phyloP scores from a whole-genome alignment of 2,888 invertebrate genomes.

The Tuta absoluta region DNA sequence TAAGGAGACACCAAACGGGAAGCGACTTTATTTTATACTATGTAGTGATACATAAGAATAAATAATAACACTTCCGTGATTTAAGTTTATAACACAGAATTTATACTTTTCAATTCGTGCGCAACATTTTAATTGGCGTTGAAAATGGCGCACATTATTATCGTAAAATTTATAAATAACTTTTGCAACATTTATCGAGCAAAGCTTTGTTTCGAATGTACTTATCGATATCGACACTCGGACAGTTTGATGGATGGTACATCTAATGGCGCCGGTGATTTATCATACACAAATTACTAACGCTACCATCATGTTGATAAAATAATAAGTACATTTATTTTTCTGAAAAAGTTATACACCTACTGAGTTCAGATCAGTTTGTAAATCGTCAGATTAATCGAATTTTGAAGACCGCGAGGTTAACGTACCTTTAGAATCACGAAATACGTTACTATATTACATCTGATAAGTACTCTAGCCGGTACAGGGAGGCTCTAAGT shows the following conservation, averaged over 20 bases:
- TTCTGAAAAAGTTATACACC: not conserved
- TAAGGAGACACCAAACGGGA: no score
- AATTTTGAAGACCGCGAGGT: no score
- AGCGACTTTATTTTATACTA: no score
- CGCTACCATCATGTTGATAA: not conserved
- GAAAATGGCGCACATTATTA: not conserved
- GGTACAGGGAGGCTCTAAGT: no score
- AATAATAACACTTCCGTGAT: no score
- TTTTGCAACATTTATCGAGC: conserved; percentile 3
- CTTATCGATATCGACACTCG: conserved; percentile 22
- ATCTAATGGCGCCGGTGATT: conserved; percentile 28
- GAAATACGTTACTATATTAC: no score
- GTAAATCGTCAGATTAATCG: not conserved
- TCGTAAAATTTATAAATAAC: not conserved
- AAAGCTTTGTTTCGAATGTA: conserved; percentile 25
- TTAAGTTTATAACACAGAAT: not conserved
- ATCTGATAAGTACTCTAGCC: no score
- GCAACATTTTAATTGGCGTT: conserved; percentile 3
- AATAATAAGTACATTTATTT: not conserved
- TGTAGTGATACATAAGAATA: no score
- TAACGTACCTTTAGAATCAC: no score
- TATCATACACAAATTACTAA: conserved; percentile 24
- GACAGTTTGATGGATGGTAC: conserved; percentile 26
- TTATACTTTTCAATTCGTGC: not conserved
- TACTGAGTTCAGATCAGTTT: not conserved